phyloP scores from a whole-genome alignment of 1,140 invertebrate species.

The Eulimnadia texana region DNA sequence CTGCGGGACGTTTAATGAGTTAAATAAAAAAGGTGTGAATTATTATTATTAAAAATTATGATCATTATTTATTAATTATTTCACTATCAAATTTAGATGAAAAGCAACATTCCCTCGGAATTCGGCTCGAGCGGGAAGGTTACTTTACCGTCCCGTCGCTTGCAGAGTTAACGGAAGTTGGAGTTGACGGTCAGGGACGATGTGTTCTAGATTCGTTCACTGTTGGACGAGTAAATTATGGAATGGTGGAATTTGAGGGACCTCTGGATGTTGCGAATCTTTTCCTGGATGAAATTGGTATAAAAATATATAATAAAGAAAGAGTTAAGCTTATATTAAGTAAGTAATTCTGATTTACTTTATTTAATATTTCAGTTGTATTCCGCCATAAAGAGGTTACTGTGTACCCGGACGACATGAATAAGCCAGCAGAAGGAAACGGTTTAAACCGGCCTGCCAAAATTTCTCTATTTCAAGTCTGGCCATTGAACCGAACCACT shows the following conservation, averaged over 20 bases:
- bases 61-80: too few species aligned
- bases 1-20: too few species aligned
- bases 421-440: slow-evolving; percentile 59
- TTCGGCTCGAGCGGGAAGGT: too few species aligned
- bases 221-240: slow-evolving; percentile 77
- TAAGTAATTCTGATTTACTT: neutral
- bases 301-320: slow-evolving; percentile 17
- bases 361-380: slow-evolving; percentile 32
- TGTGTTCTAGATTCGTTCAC: slow-evolving; percentile 84
- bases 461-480: slow-evolving; percentile 84
- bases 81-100: too few species aligned
- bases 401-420: slow-evolving; percentile 45
- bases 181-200: slow-evolving; percentile 46
- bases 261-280: slow-evolving; percentile 73
- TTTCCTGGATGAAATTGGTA: slow-evolving; percentile 74
- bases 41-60: too few species aligned
- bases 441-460: slow-evolving; percentile 85
- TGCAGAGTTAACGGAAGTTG: slow-evolving; percentile 47
- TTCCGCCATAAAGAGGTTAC: slow-evolving; percentile 46
- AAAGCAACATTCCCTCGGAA: too few species aligned
- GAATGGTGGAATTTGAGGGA: slow-evolving; percentile 78
- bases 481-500: slow-evolving; percentile 60
- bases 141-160: slow-evolving; percentile 76
- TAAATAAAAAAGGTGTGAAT: too few species aligned
- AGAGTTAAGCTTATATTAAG: neutral